Evolutionary conservation across 35 echinoderm and acorn worm genomes (phyloP), one percentile per base, ranked within the genome.

Genomic region (Chiridota heheva): DNA sequence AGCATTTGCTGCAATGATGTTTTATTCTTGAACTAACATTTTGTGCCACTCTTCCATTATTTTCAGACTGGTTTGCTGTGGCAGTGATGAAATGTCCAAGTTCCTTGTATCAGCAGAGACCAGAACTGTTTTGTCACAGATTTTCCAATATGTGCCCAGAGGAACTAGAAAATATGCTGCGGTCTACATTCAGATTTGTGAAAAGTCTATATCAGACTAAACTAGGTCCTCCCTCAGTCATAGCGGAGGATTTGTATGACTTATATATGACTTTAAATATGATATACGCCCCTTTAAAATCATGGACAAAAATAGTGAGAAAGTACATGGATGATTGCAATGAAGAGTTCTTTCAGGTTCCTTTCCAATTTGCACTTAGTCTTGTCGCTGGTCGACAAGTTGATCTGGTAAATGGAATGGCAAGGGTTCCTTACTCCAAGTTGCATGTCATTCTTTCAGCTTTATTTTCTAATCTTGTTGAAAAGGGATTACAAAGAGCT

Each of bases 341-440:
- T 20, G 81, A 4, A 17, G 76, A 87, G 7, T 40, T 68, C n/a
- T 79, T 97, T 20, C 35, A 67, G 33, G 73, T 97, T 51, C 93
- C 93, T 15, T 97, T 97, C 63, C 83, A 97, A 58, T 79, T 87
- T 70, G 88, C 79, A 2, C 38, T 91, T 35, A 78, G 72, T 36
- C 61, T 91, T 5, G 66, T 97, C 31, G 64, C 84, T 22, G 35
- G 60, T 5, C 76, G 93, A 20, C 44, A 83, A 41, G 84, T 97
- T 56, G 40, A 76, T 2, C 27, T 97, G 7, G 43, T 72, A 5
- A 55, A 72, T 7, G 93, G 93, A 13, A 57, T 84, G 31, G 84
- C 93, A 20, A 42, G 42, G 3, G 89, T 97, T 18, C 83, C 93
- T 7, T 84, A 63, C 58, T 55, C 73, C 0, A 87, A 85, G 4